Base-by-base conservation (phyloP, 2,888 invertebrate genomes). In the Acrobasis suavella region DNA sequence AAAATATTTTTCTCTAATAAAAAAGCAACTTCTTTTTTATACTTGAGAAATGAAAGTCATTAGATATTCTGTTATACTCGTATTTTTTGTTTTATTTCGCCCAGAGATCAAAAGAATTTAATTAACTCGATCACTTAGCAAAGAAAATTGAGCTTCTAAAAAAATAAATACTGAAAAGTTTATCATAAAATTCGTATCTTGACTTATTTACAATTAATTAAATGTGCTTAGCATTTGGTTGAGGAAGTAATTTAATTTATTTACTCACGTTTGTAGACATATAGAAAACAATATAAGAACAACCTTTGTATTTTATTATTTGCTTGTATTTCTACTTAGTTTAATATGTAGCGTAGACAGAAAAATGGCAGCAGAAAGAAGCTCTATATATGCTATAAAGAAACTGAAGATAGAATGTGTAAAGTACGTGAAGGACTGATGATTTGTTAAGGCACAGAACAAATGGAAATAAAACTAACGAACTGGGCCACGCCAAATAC, bases 91-190 rank as follows among this genome's bases (percentile, higher is more conserved):
- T 42, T 42, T 56, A 22, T n/a, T 56, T 56, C 17, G 5, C 42
- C 42, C 56, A 42, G 42, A 56, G 62, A 63, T 68, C 61, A 68
- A 67, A 67, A 66, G 67, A 65, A 65, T 70, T 68, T 67, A 68
- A 69, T 67, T 67, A 67, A 67, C 66, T 66, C 46, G 62, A 67
- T 68, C 67, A 62, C 58, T 62, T 51, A 46, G 52, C 51, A 50
- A 61, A 52, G 51, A 56, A 62, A 46, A 65, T 62, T 56, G 51
- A 62, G 56, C 46, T 62, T 62, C 17, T 17, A 32, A 54, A 50
- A 16, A 62, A 62, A 17, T 52, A 59, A 52, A 49, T 32, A 5
- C 38, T 56, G 56, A 56, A 39, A 46, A 22, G 22, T 56, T 46
- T 12, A 22, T 56, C 17, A 22, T 22, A n/a, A n/a, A 56, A n/a